phyloP scores from a whole-genome alignment of 2,113 vertebrate species.

The Alligator mississippiensis region DNA sequence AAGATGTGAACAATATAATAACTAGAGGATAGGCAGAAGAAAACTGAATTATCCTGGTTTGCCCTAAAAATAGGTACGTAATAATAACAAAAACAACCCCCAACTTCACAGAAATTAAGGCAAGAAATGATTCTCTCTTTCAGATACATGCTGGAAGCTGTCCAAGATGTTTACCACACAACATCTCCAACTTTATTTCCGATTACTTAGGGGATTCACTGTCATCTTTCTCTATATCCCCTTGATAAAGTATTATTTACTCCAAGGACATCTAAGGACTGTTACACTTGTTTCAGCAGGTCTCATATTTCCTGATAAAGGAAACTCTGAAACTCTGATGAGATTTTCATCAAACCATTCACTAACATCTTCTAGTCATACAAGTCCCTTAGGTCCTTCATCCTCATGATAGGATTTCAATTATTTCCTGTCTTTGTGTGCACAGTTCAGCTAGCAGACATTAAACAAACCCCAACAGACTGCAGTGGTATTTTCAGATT shows the following conservation, averaged over 20 bases:
- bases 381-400: conserved; percentile 10
- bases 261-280: conserved; percentile 1
- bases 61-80: background rate
- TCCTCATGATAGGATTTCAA: background rate
- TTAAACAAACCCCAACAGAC: background rate
- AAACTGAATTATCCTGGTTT: background rate
- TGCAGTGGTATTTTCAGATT: background rate
- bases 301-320: conserved; percentile 45
- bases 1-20: background rate
- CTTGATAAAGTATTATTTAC: conserved; percentile 31
- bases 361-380: background rate
- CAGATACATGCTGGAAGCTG: background rate
- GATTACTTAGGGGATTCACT: background rate
- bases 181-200: background rate
- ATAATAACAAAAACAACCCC: background rate
- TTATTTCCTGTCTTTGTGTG: conserved; percentile 27
- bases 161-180: background rate
- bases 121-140: background rate
- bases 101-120: background rate
- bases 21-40: background rate
- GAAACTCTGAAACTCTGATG: conserved; percentile 40
- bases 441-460: background rate
- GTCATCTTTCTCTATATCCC: background rate
- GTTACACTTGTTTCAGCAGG: background rate
- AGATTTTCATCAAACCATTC: conserved; percentile 14